phyloP scores from a whole-genome alignment of 2,888 invertebrate genomes.

The Polydrusus pterygomalis region DNA sequence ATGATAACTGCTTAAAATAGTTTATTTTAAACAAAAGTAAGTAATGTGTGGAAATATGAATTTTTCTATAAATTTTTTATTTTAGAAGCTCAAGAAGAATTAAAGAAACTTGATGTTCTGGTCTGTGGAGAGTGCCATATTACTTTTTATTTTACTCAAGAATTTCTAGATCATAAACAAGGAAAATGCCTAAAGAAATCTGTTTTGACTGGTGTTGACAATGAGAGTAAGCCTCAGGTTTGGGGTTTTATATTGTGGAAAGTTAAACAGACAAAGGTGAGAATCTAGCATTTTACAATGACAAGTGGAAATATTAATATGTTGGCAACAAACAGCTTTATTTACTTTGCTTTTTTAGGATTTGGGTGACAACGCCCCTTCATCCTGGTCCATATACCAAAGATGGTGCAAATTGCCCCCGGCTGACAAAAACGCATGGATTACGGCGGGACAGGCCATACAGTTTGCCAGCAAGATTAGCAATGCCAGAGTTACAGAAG shows the following conservation, averaged over 20 bases:
- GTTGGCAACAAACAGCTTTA: too few relatives aligned
- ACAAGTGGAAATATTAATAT: too few relatives aligned
- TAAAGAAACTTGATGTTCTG: conserved; percentile 84
- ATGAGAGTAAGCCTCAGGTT: conserved; percentile 87
- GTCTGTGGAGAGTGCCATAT: conserved; percentile 90
- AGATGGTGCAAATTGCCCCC: conserved; percentile 89
- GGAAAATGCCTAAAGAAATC: conserved; percentile 76
- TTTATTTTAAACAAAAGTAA: neutral
- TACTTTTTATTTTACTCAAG: conserved; percentile 86
- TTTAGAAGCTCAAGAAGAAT: conserved; percentile 82
- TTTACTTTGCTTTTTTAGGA: conserved; percentile 65
- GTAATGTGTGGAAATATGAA: neutral
- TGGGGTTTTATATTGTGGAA: conserved; percentile 92
- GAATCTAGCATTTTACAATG: conserved; percentile 54
- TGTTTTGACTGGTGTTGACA: conserved; percentile 78
- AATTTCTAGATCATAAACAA: conserved; percentile 84
- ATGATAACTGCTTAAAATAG: too few relatives aligned
- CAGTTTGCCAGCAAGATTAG: conserved; percentile 81
- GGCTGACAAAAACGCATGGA: conserved; percentile 84
- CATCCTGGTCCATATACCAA: conserved; percentile 87
- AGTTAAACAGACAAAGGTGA: conserved; percentile 73
- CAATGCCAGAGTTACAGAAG: conserved; percentile 80
- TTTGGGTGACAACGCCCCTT: conserved; percentile 76
- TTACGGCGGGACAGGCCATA: conserved; percentile 85
- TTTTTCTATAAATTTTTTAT: conserved; percentile 4